Percentiles rank a stretch among this genome's conserved stretches.
Evolutionary conservation across 2,888 invertebrate species (phyloP).

Genomic region (Siphlonurus alternatus): DNA sequence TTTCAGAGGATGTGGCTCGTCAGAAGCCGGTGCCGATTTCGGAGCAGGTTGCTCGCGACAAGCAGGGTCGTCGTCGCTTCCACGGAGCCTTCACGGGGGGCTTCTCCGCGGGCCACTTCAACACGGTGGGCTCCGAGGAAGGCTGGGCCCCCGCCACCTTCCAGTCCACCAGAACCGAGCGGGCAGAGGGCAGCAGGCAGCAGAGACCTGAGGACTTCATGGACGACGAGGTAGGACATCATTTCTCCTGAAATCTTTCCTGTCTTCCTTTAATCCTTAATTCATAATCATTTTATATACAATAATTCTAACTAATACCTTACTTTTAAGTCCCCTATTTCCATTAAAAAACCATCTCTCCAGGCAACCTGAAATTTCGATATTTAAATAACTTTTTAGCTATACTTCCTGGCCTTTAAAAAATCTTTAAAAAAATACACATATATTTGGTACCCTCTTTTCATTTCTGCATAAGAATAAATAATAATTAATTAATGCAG

Average conservation of each 20-base stretch:
- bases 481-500: no score
- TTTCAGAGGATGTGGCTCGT: constrained; percentile 55
- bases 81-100: constrained; percentile 99
- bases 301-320: no score
- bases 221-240: constrained; percentile 72
- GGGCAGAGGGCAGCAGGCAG: constrained; percentile 31
- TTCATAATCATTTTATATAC: not conserved
- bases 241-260: not conserved
- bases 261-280: no score
- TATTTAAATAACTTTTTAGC: no score
- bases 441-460: no score
- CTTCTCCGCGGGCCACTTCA: constrained; percentile 95
- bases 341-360: no score
- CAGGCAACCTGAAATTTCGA: no score
- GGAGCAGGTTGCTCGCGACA: constrained; percentile 83
- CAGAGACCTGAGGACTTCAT: constrained; percentile 87
- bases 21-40: constrained; percentile 63
- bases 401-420: no score
- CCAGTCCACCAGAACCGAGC: constrained; percentile 68
- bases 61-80: constrained; percentile 75
- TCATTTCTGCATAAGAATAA: no score
- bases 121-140: constrained; percentile 89
- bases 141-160: constrained; percentile 88
- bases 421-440: no score
- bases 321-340: no score